A percentile compares a stretch with the other conserved stretches of the same genome.
These are phyloP conservation scores for Rhingia rostrata DNA, from an alignment of 2,888 invertebrate species.

Conservation along the genomic window DNA sequence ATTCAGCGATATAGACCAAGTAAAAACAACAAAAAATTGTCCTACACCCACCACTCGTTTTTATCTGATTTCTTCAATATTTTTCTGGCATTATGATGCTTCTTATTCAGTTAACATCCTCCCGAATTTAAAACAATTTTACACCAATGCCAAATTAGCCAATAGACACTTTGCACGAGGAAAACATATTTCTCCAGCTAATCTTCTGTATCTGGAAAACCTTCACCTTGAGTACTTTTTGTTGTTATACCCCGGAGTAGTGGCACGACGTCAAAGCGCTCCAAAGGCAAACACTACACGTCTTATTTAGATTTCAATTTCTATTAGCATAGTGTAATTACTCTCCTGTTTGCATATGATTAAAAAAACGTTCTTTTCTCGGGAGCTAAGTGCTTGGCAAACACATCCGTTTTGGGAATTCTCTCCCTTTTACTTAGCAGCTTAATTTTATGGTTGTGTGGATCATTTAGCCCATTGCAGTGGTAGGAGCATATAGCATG, in stretches of 20 bases:
- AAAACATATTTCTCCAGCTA: not conserved
- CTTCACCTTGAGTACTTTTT: constrained; percentile 47
- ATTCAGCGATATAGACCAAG: too few species aligned
- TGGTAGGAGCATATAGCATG: constrained; percentile 13
- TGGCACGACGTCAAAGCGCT: not conserved
- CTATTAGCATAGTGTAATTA: constrained; percentile 67
- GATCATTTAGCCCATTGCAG: not conserved
- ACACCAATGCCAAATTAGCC: not conserved
- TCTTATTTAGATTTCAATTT: constrained; percentile 62
- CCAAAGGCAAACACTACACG: constrained; percentile 43
- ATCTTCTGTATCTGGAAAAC: constrained; percentile 13
- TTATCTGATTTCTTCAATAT: too few species aligned
- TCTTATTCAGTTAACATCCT: too few species aligned
- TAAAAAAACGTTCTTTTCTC: constrained; percentile 53
- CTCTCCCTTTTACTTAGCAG: constrained; percentile 26
- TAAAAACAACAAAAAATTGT: too few species aligned
- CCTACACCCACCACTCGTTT: too few species aligned
- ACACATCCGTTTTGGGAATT: constrained; percentile 55
- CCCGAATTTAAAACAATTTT: not conserved
- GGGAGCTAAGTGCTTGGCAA: constrained; percentile 60
- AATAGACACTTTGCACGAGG: not conserved
- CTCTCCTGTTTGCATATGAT: constrained; percentile 68
- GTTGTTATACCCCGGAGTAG: not conserved
- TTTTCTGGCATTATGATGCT: too few species aligned
- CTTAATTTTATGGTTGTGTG: constrained; percentile 47